These are phyloP conservation scores for Syrmaticus mikado DNA, from an alignment of 2,113 vertebrate species.

Conservation along the genomic window DNA sequence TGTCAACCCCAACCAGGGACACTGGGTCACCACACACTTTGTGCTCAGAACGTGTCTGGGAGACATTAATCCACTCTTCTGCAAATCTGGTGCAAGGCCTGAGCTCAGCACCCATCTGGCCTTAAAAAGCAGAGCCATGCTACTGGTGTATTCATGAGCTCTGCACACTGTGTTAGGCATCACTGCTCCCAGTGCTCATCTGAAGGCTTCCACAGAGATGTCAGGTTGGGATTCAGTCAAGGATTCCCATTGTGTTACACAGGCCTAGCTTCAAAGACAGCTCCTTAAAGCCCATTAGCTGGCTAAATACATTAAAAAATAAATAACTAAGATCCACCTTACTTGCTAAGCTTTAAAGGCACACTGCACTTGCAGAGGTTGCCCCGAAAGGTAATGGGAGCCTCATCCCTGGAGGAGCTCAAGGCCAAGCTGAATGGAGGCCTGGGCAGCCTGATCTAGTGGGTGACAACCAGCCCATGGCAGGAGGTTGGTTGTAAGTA, in stretches of 20 bases:
- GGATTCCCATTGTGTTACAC: neutral
- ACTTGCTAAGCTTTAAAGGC: neutral
- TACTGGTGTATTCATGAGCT: neutral
- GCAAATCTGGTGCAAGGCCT: neutral
- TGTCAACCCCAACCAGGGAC: neutral
- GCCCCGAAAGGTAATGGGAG: neutral
- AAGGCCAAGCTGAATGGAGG: neutral
- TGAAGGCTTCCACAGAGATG: neutral
- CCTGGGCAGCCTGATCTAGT: neutral
- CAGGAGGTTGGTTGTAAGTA: neutral
- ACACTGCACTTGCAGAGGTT: neutral
- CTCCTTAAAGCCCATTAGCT: slow-evolving; percentile 1
- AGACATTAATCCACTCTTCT: neutral
- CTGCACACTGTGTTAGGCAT: neutral
- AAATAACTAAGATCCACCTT: neutral
- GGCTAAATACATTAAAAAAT: neutral
- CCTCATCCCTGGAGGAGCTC: neutral
- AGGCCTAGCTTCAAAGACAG: neutral
- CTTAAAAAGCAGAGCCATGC: neutral
- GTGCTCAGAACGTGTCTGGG: neutral
- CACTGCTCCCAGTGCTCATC: neutral
- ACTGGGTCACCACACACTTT: neutral
- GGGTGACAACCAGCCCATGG: neutral
- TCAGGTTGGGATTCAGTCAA: neutral
- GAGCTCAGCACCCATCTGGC: neutral